A percentile compares a stretch with the other conserved stretches of the same genome.
These are phyloP conservation scores for Luffia ferchaultella DNA, from an alignment of 2,888 invertebrate genomes.

Conservation along the genomic window DNA sequence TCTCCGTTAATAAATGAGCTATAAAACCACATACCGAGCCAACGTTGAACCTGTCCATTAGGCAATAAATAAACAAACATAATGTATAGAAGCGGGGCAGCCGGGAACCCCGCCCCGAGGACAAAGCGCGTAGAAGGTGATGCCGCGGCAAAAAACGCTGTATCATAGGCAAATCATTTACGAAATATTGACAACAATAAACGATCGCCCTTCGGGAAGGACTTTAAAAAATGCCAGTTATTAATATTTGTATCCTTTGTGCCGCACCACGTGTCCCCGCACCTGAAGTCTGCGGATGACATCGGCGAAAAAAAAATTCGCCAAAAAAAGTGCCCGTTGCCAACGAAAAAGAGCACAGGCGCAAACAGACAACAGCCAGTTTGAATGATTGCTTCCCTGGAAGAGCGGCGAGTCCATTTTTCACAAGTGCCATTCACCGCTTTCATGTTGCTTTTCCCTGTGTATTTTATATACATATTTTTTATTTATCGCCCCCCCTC, in stretches of 20 bases:
- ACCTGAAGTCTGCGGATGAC: slow-evolving; percentile 64
- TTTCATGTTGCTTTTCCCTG: slow-evolving; percentile 57
- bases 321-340: slow-evolving; percentile 38
- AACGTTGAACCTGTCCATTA: slow-evolving; percentile 46
- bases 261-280: slow-evolving; percentile 58
- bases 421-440: slow-evolving; percentile 66
- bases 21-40: background rate
- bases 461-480: slow-evolving; percentile 51
- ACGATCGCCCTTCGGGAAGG: slow-evolving; percentile 34
- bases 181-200: slow-evolving; percentile 65
- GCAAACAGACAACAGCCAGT: slow-evolving; percentile 63
- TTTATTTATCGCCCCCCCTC: slow-evolving; percentile 46
- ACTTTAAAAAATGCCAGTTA: slow-evolving; percentile 64
- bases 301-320: slow-evolving; percentile 47
- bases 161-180: slow-evolving; percentile 63
- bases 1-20: too few relatives aligned
- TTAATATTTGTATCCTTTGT: slow-evolving; percentile 64
- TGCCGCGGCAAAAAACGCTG: slow-evolving; percentile 40
- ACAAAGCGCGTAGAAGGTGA: slow-evolving; percentile 39
- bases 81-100: slow-evolving; percentile 25
- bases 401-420: slow-evolving; percentile 67
- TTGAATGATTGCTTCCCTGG: slow-evolving; percentile 66
- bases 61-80: slow-evolving; percentile 53
- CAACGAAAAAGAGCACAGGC: slow-evolving; percentile 59
- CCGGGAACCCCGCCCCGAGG: slow-evolving; percentile 19